Evolutionary conservation across 2,888 invertebrate genomes (phyloP), one percentile per base, ranked within the genome.

Genomic region (Acleris emargana): DNA sequence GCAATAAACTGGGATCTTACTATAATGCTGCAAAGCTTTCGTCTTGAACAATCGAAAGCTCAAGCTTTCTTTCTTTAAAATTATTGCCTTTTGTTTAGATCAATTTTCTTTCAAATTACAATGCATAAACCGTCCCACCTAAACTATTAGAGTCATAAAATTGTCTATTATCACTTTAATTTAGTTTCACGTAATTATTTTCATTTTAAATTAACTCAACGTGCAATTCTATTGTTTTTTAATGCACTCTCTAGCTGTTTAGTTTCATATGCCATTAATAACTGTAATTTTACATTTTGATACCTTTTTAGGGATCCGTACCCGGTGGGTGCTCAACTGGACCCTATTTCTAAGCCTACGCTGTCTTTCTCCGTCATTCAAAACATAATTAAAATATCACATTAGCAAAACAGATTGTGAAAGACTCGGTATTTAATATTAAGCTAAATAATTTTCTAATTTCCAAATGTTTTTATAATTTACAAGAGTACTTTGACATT

Each of bases 21-120:
- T 9, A 4, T 13, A 9, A 13, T 13, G 13, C 38, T 13, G 38
- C 38, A 38, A 38, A 22, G 18, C 2, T 20, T 16, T 6, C 7
- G 20, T 57, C 28, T 59, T 64, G 38, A 54, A 42, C 49, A 58
- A 58, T 42, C 47, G 53, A 54, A 64, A 58, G 58, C 49, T 43
- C 25, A 9, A 52, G 25, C 47, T 54, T 64, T 51, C 64, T 49
- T 45, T 64, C 54, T 17, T 16, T 25, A 28, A 32, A 55, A 22
- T 43, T 28, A 60, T 66, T 55, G 51, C 64, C 66, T 57, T 64
- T 61, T 66, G 66, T 66, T 57, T 57, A 3, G 38, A 51, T 57
- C 49, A 61, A 66, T 66, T 55, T 60, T 55, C 55, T 60, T 61
- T 50, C 54, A 59, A 64, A 64, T 64, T 61, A 61, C 60, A 25